Conservation (phyloP, 2,888 invertebrate genomes). For the Terebella lapidaria region DNA sequence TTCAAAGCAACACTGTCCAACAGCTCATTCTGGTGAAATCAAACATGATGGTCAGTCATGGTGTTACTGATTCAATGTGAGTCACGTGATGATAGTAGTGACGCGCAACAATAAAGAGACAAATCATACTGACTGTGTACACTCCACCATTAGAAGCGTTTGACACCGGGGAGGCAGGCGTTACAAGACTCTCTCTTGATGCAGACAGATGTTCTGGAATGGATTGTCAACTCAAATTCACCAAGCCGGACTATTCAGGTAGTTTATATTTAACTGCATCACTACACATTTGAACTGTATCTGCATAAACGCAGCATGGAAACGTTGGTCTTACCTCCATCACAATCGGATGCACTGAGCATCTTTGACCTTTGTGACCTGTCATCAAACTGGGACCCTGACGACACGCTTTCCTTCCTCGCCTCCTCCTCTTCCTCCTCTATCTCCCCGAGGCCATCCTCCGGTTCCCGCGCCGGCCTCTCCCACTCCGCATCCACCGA, state of each 20-base stretch:
- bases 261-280: too few species aligned
- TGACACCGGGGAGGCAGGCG: slow-evolving; percentile 75
- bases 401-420: neutral
- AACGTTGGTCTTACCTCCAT: too few species aligned
- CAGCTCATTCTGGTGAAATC: slow-evolving; percentile 68
- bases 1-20: slow-evolving; percentile 72
- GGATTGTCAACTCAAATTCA: too few species aligned
- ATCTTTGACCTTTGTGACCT: slow-evolving; percentile 7
- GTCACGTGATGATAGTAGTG: neutral
- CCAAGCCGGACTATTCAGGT: too few species aligned
- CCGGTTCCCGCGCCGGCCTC: neutral
- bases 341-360: slow-evolving; percentile 16
- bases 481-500: neutral
- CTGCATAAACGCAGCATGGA: too few species aligned
- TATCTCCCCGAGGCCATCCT: neutral
- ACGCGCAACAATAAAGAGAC: neutral
- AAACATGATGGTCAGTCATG: too few species aligned
- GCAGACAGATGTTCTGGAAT: slow-evolving; percentile 36
- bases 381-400: neutral
- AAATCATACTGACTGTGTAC: slow-evolving; percentile 65
- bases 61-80: too few species aligned
- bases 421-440: neutral
- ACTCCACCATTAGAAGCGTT: slow-evolving; percentile 86
- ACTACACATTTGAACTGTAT: too few species aligned
- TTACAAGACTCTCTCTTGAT: slow-evolving; percentile 60